Evolutionary conservation across 2,888 invertebrate genomes (phyloP).

Genomic region (Dryadula phaetusa): DNA sequence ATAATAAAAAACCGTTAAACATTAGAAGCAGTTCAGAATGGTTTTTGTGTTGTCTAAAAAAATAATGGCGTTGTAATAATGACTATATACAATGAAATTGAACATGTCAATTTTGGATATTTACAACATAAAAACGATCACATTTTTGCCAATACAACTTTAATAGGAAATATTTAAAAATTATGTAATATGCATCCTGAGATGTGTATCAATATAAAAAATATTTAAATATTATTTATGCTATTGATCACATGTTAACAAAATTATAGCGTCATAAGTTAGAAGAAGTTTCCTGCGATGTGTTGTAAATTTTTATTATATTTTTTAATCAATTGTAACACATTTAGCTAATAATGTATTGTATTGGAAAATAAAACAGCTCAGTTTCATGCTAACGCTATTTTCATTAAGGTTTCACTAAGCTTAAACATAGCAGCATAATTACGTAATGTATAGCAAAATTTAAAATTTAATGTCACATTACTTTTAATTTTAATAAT

Average conservation of each 20-base stretch:
- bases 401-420: too few species aligned
- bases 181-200: neutral
- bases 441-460: too few species aligned
- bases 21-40: neutral
- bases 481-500: too few species aligned
- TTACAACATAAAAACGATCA: slow-evolving; percentile 10
- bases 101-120: neutral
- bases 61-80: slow-evolving; percentile 1
- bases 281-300: neutral
- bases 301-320: neutral
- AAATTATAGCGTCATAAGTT: neutral
- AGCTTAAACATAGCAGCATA: too few species aligned
- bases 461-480: too few species aligned
- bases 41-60: neutral
- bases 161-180: neutral
- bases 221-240: neutral
- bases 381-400: too few species aligned
- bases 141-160: neutral
- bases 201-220: neutral
- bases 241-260: neutral
- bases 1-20: slow-evolving; percentile 26
- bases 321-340: too few species aligned
- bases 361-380: too few species aligned
- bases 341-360: too few species aligned
- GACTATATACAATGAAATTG: slow-evolving; percentile 20